Base-by-base conservation (phyloP, 2,797 vertebrate genomes). In the Trachops cirrhosus region DNA sequence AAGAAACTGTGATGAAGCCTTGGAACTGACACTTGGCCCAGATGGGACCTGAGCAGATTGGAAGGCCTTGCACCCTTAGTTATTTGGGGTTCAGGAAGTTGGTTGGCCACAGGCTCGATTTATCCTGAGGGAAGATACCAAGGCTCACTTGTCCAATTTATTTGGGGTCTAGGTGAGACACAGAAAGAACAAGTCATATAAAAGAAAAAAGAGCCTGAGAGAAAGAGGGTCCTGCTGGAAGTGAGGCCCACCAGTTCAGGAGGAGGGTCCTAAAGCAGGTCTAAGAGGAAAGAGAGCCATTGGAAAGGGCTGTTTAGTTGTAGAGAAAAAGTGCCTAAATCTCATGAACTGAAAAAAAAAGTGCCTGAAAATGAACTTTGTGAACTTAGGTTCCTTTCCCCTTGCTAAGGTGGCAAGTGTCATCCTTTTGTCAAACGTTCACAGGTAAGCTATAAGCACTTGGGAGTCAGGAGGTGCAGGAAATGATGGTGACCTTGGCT, bases 361-460 rank as follows among this genome's bases (percentile, higher is more conserved):
- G 52, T 74, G 34, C 50, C 93, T 92, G 78, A 52, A 96, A 93
- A 86, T 22, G 39, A 79, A 78, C n/a, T 54, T 75, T 39, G 39
- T 85, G 59, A 73, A 57, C 26, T 54, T 34, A 29, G 3, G n/a
- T 22, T 78, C 12, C 85, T 93, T 84, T 90, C 32, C 48, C 11
- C n/a, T 92, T 64, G 57, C 9, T 90, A 21, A 73, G 6, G 32
- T n/a, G 77, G 77, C 82, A 82, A 59, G 86, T 15, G 52, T 18
- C 64, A 24, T 41, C 15, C 71, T 93, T 62, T 57, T 34, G 32
- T 82, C 80, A 90, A 91, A 88, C 70, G 32, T 64, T 84, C 73
- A 44, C n/a, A 68, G 50, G 54, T 46, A 2, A 74, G 79, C 39
- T 21, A 21, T 11, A 39, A 78, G 68, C 68, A 24, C 54, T 19